phyloP scores from a whole-genome alignment of 1,140 invertebrate genomes.

The Halictus rubicundus region DNA sequence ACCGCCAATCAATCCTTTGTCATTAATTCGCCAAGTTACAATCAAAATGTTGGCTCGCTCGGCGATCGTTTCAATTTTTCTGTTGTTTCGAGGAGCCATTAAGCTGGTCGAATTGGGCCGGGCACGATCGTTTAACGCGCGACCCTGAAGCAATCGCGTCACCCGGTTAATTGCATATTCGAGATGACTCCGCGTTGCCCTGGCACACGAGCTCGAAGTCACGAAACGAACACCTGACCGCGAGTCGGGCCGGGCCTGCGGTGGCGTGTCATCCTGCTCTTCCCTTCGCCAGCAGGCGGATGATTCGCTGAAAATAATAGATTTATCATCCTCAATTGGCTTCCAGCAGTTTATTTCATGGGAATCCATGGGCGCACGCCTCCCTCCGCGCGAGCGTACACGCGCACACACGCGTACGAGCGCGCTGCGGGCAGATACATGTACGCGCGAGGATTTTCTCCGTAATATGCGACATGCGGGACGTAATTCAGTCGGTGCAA shows the following conservation, averaged over 20 bases:
- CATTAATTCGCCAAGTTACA: neutral
- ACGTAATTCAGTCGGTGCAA: constrained; percentile 73
- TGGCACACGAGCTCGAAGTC: constrained; percentile 5
- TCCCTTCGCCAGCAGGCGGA: constrained; percentile 3
- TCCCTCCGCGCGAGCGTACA: neutral
- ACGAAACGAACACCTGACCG: constrained; percentile 25
- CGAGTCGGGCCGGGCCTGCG: neutral
- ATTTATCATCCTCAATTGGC: constrained; percentile 69
- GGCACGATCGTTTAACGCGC: constrained; percentile 17
- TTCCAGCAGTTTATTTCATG: constrained; percentile 58
- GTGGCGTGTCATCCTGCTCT: constrained; percentile 18
- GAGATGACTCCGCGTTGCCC: constrained; percentile 21
- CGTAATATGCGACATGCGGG: constrained; percentile 69
- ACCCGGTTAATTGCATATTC: constrained; percentile 16
- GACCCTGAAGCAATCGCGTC: constrained; percentile 2
- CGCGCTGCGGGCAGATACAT: neutral
- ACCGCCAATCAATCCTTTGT: neutral
- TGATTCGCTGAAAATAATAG: constrained; percentile 64
- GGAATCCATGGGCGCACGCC: constrained; percentile 21
- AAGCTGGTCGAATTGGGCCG: neutral
- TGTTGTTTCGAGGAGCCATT: neutral
- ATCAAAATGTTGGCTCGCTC: neutral
- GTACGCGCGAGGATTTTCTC: constrained; percentile 59
- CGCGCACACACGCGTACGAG: neutral
- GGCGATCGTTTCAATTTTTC: constrained; percentile 3